Evolutionary conservation across 2,888 invertebrate species (phyloP).

Genomic region (Rotaria macrura): DNA sequence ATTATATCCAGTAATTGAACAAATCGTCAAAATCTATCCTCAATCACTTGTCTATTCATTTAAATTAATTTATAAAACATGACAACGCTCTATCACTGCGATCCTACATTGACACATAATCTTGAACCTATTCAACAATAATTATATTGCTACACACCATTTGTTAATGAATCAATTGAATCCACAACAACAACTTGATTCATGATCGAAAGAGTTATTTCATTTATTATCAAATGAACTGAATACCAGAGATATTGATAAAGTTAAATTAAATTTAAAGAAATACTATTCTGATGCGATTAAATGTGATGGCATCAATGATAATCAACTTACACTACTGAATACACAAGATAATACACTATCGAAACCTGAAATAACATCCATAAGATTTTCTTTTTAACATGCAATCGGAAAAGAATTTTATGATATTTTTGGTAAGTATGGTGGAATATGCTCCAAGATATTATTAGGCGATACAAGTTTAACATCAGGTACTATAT

Average conservation of each 20-base stretch:
- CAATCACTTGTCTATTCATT: slow-evolving; percentile 32
- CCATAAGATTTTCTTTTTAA: background rate
- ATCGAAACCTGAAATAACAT: background rate
- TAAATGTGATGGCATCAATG: background rate
- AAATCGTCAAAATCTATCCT: slow-evolving; percentile 25
- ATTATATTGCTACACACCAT: slow-evolving; percentile 1
- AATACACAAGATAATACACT: background rate
- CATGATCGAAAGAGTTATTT: background rate
- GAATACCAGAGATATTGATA: background rate
- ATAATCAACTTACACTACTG: background rate
- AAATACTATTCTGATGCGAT: background rate
- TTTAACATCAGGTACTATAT: background rate
- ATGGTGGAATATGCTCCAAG: background rate
- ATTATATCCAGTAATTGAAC: slow-evolving; percentile 14
- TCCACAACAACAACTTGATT: slow-evolving; percentile 42
- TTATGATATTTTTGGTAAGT: slow-evolving; percentile 40
- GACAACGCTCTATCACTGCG: slow-evolving; percentile 40
- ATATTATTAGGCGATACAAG: background rate
- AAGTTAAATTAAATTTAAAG: background rate
- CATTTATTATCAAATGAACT: background rate
- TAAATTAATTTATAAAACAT: slow-evolving; percentile 42
- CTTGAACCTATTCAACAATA: slow-evolving; percentile 38
- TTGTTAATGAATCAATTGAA: slow-evolving; percentile 44
- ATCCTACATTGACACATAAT: slow-evolving; percentile 38
- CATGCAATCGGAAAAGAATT: slow-evolving; percentile 35